A percentile compares a stretch with the other conserved stretches of the same genome.
Evolutionary conservation across 2,113 vertebrate species (phyloP).

Genomic region (Chloropsis cyanopogon): DNA sequence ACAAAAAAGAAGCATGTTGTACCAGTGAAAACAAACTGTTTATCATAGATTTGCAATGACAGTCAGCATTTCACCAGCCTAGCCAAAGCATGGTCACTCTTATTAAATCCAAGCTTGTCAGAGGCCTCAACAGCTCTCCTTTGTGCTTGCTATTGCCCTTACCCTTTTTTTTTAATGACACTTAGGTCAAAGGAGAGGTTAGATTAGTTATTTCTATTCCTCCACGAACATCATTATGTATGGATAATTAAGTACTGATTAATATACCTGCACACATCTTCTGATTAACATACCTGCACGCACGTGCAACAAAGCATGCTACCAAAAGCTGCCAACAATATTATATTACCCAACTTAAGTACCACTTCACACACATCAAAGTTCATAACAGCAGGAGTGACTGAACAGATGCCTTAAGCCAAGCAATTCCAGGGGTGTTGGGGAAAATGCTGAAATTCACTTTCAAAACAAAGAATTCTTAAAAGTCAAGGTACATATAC

Average conservation of each 20-base stretch:
- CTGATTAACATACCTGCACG: not conserved
- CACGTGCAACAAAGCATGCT: not conserved
- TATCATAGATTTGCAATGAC: not conserved
- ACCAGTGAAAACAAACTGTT: not conserved
- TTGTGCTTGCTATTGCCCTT: not conserved
- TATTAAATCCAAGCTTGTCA: not conserved
- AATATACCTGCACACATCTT: not conserved
- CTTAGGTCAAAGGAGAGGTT: not conserved
- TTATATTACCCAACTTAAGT: not conserved
- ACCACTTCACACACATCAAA: not conserved
- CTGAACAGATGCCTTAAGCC: not conserved
- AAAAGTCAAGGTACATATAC: not conserved
- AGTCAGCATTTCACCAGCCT: not conserved
- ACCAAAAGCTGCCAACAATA: not conserved
- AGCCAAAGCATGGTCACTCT: not conserved
- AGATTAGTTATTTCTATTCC: not conserved
- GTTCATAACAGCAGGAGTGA: not conserved
- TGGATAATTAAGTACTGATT: not conserved
- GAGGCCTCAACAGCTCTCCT: not conserved
- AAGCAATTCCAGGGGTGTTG: not conserved
- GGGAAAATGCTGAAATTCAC: not conserved
- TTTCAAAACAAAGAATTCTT: not conserved
- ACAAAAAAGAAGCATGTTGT: not conserved
- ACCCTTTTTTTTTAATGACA: not conserved
- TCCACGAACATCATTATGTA: not conserved